These are phyloP conservation scores for Trematomus loennbergii DNA, from an alignment of 2,113 vertebrate genomes.

Conservation along the genomic window DNA sequence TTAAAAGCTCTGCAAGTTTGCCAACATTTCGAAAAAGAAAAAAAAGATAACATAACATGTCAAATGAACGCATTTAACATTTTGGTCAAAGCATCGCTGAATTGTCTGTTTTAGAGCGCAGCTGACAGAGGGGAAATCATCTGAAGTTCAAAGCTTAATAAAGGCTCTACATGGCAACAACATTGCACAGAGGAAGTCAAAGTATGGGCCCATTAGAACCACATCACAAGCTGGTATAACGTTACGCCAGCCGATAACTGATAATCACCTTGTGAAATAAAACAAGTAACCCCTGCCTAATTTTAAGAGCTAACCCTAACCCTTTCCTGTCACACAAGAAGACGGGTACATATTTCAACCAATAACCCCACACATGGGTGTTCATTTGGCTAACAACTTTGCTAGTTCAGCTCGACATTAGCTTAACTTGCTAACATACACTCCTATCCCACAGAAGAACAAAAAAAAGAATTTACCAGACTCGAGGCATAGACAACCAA, in stretches of 20 bases:
- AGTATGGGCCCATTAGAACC: neutral
- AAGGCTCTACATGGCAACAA: neutral
- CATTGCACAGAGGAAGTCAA: conserved; percentile 3
- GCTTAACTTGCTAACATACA: conserved; percentile 37
- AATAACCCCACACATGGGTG: neutral
- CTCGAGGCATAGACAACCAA: too few relatives aligned
- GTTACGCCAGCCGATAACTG: neutral
- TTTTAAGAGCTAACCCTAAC: too few relatives aligned
- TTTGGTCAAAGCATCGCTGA: neutral
- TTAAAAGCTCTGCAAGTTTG: neutral
- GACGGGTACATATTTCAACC: neutral
- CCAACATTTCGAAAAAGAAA: neutral
- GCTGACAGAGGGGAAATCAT: neutral
- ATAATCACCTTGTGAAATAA: neutral
- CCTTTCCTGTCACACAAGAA: neutral
- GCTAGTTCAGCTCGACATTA: conserved; percentile 27
- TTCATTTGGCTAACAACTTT: neutral
- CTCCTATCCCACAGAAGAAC: fast-evolving
- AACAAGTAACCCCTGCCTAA: too few relatives aligned
- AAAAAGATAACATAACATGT: neutral
- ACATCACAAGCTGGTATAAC: neutral
- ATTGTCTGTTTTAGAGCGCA: neutral
- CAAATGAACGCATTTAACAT: neutral
- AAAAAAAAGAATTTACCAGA: neutral
- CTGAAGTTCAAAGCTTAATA: neutral